These are phyloP conservation scores for Hoplostethus atlanticus DNA, from an alignment of 2,797 vertebrate genomes.

Conservation along the genomic window DNA sequence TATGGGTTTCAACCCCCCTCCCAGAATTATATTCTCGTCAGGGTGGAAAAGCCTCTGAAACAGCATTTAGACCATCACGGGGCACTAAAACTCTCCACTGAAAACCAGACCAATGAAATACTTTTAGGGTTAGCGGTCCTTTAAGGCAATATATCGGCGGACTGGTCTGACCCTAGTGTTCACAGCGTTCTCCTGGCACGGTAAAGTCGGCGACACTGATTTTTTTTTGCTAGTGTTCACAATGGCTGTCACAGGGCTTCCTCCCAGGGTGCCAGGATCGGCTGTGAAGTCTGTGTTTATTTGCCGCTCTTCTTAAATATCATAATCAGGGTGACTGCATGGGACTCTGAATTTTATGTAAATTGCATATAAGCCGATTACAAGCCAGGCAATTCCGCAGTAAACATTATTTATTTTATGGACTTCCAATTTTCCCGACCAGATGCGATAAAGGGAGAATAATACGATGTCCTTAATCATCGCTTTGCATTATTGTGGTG, in stretches of 20 bases:
- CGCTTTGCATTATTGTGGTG: constrained; percentile 76
- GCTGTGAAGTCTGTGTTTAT: constrained; percentile 79
- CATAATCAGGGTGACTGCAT: constrained; percentile 80
- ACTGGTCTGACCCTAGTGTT: too few relatives aligned
- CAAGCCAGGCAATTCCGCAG: constrained; percentile 79
- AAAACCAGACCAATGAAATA: too few relatives aligned
- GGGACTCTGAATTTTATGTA: constrained; percentile 86
- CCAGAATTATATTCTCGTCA: too few relatives aligned
- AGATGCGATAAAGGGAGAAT: constrained; percentile 83
- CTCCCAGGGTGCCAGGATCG: constrained; percentile 50
- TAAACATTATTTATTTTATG: constrained; percentile 87
- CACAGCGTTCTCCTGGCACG: too few relatives aligned
- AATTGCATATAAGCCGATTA: constrained; percentile 87
- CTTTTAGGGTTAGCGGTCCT: too few relatives aligned
- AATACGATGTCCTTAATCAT: constrained; percentile 81
- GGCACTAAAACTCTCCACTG: too few relatives aligned
- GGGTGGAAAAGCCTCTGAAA: too few relatives aligned
- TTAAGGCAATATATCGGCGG: too few relatives aligned
- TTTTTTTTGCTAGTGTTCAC: constrained; percentile 42
- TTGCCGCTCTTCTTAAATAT: constrained; percentile 79
- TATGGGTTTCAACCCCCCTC: too few relatives aligned
- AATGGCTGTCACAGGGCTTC: constrained; percentile 40
- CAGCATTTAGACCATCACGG: too few relatives aligned
- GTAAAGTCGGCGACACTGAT: constrained; percentile 36
- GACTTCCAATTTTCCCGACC: constrained; percentile 83